phyloP scores from a whole-genome alignment of 2,888 invertebrate species.

The Cabera pusaria region DNA sequence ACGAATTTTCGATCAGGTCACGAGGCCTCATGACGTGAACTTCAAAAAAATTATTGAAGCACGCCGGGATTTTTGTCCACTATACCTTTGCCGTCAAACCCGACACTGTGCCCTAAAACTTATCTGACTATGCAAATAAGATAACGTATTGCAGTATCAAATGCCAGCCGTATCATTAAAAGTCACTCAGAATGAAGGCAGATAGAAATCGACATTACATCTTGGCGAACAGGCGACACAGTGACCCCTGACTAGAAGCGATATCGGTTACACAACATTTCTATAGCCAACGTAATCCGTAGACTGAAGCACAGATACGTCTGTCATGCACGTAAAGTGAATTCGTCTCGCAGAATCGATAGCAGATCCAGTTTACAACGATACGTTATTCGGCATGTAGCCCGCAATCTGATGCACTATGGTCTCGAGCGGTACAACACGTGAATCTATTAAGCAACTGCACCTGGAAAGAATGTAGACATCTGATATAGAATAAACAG shows the following conservation, averaged over 20 bases:
- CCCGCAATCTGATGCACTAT: constrained; percentile 64
- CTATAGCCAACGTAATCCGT: constrained; percentile 25
- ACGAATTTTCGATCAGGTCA: too few species aligned
- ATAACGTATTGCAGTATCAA: constrained; percentile 10
- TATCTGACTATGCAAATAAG: too few species aligned
- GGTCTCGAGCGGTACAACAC: constrained; percentile 50
- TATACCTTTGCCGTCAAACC: too few species aligned
- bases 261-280: constrained; percentile 37
- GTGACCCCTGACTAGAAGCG: constrained; percentile 41
- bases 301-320: constrained; percentile 23
- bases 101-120: too few species aligned
- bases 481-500: constrained; percentile 15
- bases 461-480: constrained; percentile 25
- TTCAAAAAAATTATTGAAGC: too few species aligned
- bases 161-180: constrained; percentile 27
- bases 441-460: constrained; percentile 53
- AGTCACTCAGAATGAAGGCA: constrained; percentile 30
- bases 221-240: constrained; percentile 36
- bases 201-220: constrained; percentile 45
- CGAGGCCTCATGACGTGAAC: too few species aligned
- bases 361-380: constrained; percentile 51
- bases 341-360: constrained; percentile 34
- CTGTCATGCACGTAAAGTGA: constrained; percentile 29
- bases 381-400: constrained; percentile 53
- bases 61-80: too few species aligned